Percentiles rank a stretch among this genome's conserved stretches.
These are phyloP conservation scores for Melolontha melolontha DNA, from an alignment of 2,888 invertebrate genomes.

Conservation along the genomic window DNA sequence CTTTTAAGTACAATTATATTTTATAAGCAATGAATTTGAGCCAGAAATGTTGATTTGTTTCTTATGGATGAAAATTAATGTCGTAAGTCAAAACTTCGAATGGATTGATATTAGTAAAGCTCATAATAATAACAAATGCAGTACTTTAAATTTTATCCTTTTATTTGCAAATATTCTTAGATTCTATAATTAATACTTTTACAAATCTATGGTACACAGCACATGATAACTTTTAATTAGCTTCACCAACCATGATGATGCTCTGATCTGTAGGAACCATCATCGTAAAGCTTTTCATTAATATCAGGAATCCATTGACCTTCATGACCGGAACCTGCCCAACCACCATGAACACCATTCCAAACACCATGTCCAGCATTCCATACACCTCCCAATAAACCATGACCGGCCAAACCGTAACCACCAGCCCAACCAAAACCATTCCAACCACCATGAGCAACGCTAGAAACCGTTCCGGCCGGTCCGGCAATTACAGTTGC, in stretches of 20 bases:
- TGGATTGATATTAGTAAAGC: no score
- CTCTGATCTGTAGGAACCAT: constrained; percentile 57
- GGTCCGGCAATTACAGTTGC: constrained; percentile 35
- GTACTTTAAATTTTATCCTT: no score
- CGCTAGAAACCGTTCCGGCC: constrained; percentile 29
- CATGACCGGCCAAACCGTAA: constrained; percentile 26
- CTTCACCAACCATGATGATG: constrained; percentile 39
- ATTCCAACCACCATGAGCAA: constrained; percentile 37
- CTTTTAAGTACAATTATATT: no score
- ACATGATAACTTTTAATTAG: not conserved
- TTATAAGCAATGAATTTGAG: no score
- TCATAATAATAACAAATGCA: no score
- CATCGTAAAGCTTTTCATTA: constrained; percentile 56
- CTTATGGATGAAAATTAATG: no score
- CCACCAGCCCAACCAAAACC: constrained; percentile 16
- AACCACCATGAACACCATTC: constrained; percentile 43
- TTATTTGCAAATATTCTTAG: no score
- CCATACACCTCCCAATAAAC: constrained; percentile 23
- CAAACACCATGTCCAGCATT: constrained; percentile 24
- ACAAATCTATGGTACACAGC: constrained; percentile 18
- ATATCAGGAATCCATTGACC: constrained; percentile 54
- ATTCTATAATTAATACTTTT: not conserved
- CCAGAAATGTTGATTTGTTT: no score
- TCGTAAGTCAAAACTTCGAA: no score
- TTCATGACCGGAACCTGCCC: constrained; percentile 51